Conservation (phyloP, 2,888 invertebrate genomes). For the Polietes domitor region DNA sequence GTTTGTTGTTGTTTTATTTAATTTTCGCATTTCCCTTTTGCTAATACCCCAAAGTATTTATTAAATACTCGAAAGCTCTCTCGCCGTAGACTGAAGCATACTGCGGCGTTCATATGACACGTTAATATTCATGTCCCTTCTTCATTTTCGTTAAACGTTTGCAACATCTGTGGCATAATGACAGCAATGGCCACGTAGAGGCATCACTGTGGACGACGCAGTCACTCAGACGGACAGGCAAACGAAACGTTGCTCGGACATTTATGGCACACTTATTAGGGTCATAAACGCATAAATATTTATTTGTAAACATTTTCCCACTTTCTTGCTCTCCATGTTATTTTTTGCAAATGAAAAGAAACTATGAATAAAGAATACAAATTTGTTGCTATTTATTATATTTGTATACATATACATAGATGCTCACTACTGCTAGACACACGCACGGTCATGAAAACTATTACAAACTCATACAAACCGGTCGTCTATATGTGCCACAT, state of each 20-base stretch:
- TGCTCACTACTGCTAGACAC: not conserved
- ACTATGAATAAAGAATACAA: conserved; percentile 61
- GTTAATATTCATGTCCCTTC: conserved; percentile 60
- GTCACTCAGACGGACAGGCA: conserved; percentile 12
- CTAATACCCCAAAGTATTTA: conserved; percentile 56
- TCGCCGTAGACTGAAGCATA: conserved; percentile 1
- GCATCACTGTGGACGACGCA: conserved; percentile 20
- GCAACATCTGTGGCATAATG: conserved; percentile 63
- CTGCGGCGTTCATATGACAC: conserved; percentile 46
- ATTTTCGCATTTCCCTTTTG: conserved; percentile 46
- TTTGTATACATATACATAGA: not conserved
- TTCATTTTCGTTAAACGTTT: conserved; percentile 54
- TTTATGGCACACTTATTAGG: conserved; percentile 64
- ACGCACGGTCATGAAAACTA: not conserved
- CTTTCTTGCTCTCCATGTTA: conserved; percentile 34
- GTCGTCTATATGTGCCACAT: not conserved
- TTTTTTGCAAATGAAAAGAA: conserved; percentile 55
- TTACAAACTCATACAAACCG: not conserved
- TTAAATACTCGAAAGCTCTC: conserved; percentile 45
- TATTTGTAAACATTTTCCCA: conserved; percentile 63
- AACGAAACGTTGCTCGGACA: conserved; percentile 49
- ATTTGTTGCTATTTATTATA: conserved; percentile 37
- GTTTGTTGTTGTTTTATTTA: conserved; percentile 26
- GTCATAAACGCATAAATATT: conserved; percentile 65
- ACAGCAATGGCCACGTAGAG: conserved; percentile 15